Evolutionary conservation across 2,797 vertebrate genomes (phyloP), one percentile per base, ranked within the genome.

Genomic region (Scolopax bukidnonensis): DNA sequence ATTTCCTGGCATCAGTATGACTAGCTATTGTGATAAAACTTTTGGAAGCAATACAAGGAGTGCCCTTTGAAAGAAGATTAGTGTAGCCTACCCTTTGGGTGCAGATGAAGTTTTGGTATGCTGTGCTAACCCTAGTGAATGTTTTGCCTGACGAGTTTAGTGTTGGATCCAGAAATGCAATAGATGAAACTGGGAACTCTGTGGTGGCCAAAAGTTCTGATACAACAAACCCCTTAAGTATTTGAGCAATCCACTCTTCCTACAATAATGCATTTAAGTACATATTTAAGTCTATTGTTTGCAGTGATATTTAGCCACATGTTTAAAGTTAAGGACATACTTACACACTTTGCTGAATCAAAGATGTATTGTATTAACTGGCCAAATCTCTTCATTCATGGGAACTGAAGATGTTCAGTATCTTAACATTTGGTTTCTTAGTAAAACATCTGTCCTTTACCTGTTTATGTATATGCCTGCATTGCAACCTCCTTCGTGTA

Each of bases 1-100:
- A 90, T 96, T 96, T 97, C 84, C 84, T 95, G 64, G 17, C 54
- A 50, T 79, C 56, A 78, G n/a, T 70, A 81, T 73, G 59, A 48
- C 33, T 81, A 86, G 12, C 3, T 71, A 71, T 78, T 75, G 25
- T 65, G 88, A 91, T 61, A 81, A 84, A 80, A 77, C 8, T 53
- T 95, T 24, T 78, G 65, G 32, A 87, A 84, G 24, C 77, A 69
- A 61, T 51, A 23, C 15, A 63, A 76, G 12, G 32, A n/a, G 5
- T 21, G 19, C 5, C 27, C 25, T 89, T 80, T 78, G 53, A 87
- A 95, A 63, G 33, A 28, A 74, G 87, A 86, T 54, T n/a, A 69
- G 8, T 36, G 28, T n/a, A 38, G 25, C 13, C 16, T 65, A 27
- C 21, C 7, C 32, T 41, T 50, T 85, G 64, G 40, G 77, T 53